phyloP scores from a whole-genome alignment of 2,888 invertebrate species.

The Melipona beecheii region DNA sequence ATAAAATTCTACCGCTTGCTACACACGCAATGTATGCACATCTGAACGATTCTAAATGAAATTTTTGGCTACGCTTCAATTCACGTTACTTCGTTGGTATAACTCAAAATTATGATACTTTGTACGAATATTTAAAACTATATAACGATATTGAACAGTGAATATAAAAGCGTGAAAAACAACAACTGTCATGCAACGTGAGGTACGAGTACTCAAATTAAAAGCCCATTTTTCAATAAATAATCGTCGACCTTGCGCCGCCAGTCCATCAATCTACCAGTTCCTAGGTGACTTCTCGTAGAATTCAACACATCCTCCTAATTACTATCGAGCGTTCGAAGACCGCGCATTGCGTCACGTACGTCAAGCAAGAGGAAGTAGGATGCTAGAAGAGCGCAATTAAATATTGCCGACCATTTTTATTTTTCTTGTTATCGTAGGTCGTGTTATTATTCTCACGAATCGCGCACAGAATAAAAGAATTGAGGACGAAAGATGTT shows the following conservation, averaged over 20 bases:
- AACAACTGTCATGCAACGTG: not conserved
- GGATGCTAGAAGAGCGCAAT: slow-evolving; percentile 26
- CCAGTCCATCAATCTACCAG: not conserved
- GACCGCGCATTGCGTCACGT: not conserved
- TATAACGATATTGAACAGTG: no score
- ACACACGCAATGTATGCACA: no score
- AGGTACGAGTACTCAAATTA: not conserved
- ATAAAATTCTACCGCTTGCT: not conserved
- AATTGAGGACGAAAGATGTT: not conserved
- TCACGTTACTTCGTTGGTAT: not conserved
- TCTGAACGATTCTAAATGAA: not conserved
- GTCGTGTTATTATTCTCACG: not conserved
- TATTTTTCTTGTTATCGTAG: slow-evolving; percentile 14
- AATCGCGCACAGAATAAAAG: not conserved
- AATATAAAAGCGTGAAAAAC: no score
- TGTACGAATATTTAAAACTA: no score
- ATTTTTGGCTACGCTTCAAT: not conserved
- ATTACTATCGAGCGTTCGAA: not conserved
- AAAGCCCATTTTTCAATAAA: not conserved
- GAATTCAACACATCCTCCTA: not conserved
- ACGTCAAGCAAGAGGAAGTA: slow-evolving; percentile 22
- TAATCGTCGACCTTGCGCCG: not conserved
- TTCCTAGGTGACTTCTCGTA: no score
- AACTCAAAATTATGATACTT: not conserved
- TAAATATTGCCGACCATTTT: slow-evolving; percentile 21